Percentiles rank a stretch among this genome's conserved stretches.
Conservation (phyloP, 2,113 vertebrate genomes). For the Pedetes capensis region DNA sequence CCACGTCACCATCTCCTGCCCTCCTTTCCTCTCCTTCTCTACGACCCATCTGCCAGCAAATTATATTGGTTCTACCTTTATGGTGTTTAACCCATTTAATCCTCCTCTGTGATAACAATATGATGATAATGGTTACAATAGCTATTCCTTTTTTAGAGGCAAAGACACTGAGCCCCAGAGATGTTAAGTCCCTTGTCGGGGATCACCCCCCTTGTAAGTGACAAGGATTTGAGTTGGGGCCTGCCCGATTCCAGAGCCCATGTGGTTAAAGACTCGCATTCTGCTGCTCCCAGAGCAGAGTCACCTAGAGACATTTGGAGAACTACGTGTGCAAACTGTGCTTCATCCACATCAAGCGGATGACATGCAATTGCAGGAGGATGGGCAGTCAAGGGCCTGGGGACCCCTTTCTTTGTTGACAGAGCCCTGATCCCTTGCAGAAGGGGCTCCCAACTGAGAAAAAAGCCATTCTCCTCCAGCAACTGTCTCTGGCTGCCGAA, state of each 20-base stretch:
- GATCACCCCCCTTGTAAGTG: background rate
- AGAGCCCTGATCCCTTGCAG: background rate
- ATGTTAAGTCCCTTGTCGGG: background rate
- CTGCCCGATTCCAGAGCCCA: background rate
- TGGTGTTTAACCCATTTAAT: background rate
- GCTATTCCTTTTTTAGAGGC: too few species aligned
- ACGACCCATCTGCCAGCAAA: background rate
- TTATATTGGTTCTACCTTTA: background rate
- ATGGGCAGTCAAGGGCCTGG: background rate
- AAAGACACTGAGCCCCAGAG: background rate
- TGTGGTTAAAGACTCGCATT: accelerated
- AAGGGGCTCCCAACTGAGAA: background rate
- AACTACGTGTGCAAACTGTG: background rate
- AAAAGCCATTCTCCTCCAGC: background rate
- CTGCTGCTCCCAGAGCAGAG: background rate
- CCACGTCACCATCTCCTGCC: background rate
- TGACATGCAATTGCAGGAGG: background rate
- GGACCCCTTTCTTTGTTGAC: background rate
- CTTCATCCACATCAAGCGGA: accelerated
- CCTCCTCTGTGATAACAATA: background rate
- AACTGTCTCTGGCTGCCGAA: background rate
- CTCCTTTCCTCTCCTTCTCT: background rate
- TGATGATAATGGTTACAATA: too few species aligned
- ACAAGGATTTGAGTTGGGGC: background rate
- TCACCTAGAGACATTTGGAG: background rate